Evolutionary conservation across 2,888 invertebrate species (phyloP).

Genomic region (Leptodirus hochenwartii): DNA sequence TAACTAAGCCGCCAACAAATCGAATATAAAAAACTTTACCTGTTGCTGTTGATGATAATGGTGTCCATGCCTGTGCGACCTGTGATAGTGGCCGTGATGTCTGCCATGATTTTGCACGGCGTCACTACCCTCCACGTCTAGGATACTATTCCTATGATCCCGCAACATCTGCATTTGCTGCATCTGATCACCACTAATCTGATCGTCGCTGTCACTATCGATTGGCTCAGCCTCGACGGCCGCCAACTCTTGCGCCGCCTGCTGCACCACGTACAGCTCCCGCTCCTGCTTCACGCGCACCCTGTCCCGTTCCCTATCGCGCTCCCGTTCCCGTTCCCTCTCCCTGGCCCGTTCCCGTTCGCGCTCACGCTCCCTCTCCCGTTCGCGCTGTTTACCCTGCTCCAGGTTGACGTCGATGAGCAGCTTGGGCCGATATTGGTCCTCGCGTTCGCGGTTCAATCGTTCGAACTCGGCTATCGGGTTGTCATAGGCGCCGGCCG

Average conservation of each 20-base stretch:
- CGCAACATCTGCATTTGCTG: too few species aligned
- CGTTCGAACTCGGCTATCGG: slow-evolving; percentile 25
- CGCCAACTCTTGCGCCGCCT: slow-evolving; percentile 41
- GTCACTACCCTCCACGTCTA: too few species aligned
- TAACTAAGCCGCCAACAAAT: too few species aligned
- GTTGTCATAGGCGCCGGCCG: slow-evolving; percentile 44
- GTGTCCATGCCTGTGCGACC: too few species aligned
- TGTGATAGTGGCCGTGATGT: too few species aligned
- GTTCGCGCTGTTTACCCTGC: slow-evolving; percentile 38
- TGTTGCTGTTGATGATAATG: too few species aligned
- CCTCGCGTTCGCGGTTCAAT: slow-evolving; percentile 58
- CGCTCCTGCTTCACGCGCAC: slow-evolving; percentile 24
- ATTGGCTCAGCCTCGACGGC: slow-evolving; percentile 53
- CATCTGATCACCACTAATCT: too few species aligned
- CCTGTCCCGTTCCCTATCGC: slow-evolving; percentile 40
- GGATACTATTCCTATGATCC: too few species aligned
- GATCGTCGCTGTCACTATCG: slow-evolving; percentile 45
- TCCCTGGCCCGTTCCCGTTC: slow-evolving; percentile 38
- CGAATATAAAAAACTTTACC: too few species aligned
- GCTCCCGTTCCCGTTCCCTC: slow-evolving; percentile 76
- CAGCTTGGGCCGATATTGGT: slow-evolving; percentile 66
- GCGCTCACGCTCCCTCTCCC: slow-evolving; percentile 33
- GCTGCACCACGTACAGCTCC: slow-evolving; percentile 33
- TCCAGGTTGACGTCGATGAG: slow-evolving; percentile 52
- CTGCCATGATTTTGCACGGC: too few species aligned